Percentiles rank a stretch among this genome's conserved stretches.
phyloP scores from a whole-genome alignment of 1,140 invertebrate genomes.

The Zaprionus ghesquierei region DNA sequence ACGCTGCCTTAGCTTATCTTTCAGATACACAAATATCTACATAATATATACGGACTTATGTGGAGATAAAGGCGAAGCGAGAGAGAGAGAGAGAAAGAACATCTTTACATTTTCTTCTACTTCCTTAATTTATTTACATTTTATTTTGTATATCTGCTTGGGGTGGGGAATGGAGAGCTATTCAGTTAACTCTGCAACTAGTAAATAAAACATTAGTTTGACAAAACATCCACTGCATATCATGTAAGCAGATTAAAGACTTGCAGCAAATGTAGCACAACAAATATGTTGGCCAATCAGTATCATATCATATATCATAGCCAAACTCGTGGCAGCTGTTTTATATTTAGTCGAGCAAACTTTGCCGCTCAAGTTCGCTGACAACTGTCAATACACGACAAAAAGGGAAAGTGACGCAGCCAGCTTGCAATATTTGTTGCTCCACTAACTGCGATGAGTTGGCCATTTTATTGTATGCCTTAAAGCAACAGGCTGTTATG shows the following conservation, averaged over 20 bases:
- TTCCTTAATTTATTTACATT: conserved; percentile 3
- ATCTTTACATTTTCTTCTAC: neutral
- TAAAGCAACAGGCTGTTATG: conserved; percentile 40
- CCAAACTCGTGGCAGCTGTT: conserved; percentile 19
- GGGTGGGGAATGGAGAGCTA: neutral
- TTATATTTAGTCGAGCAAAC: conserved; percentile 33
- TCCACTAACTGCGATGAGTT: conserved; percentile 34
- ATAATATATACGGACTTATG: conserved; percentile 28
- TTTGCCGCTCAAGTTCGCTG: conserved; percentile 10
- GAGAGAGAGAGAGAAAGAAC: neutral
- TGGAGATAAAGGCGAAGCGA: neutral
- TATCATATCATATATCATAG: neutral
- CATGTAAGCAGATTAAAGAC: neutral
- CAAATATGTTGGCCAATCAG: neutral
- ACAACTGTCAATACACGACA: conserved; percentile 22
- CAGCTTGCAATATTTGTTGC: conserved; percentile 37
- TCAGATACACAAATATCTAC: conserved; percentile 32
- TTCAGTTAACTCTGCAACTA: neutral
- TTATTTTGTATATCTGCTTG: neutral
- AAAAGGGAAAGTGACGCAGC: conserved; percentile 18
- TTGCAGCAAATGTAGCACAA: neutral
- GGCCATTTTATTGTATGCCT: conserved; percentile 35
- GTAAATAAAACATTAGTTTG: neutral
- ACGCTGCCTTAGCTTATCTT: conserved; percentile 39
- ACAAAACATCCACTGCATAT: neutral